Evolutionary conservation across 1,140 invertebrate genomes (phyloP), one percentile per base, ranked within the genome.

Genomic region (Drosophila novamexicana): DNA sequence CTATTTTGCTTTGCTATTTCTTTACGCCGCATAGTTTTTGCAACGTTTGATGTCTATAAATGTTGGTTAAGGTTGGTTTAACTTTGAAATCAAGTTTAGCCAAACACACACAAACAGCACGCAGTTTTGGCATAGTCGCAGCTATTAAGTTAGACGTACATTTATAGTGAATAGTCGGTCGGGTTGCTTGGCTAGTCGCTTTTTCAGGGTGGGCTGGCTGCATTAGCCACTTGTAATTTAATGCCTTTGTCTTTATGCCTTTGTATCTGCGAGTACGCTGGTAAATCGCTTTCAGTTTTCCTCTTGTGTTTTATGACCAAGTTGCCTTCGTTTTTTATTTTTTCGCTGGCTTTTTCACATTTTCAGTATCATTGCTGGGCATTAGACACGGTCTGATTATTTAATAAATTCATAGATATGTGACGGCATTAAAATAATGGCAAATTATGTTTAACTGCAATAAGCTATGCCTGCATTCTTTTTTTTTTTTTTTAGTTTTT

Each of bases 1-100:
- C 14, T 22, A 12, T 58, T 70, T 81, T 56, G 63, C 62, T 74
- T 14, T 14, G 14, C 14, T 14, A 14, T 14, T 14, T 74, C 59
- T 65, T 82, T 69, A 67, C 42, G 75, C 69, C 74, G 64, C 79
- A 70, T 82, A 81, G 72, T 69, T 77, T 81, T 77, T 52, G 47
- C 58, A 14, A 54, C 50, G 61, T 69, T 65, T 71, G 77, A 77
- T 65, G 75, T 86, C 82, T 79, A 88, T 88, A 79, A 86, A 86
- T 86, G 82, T 88, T 86, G 82, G 84, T 86, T 88, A 86, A 86
- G 82, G 83, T 86, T 86, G 83, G 82, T 66, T 86, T 86, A 88
- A 86, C 82, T 85, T 85, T 85, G 82, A 88, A 85, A 85, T 85
- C 82, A 82, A 85, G 82, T 85, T 88, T 85, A 86, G 65, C 67